Percentiles rank a stretch among this genome's conserved stretches.
Conservation (phyloP, 2,888 invertebrate genomes). For the Agapetus fuscipes region DNA sequence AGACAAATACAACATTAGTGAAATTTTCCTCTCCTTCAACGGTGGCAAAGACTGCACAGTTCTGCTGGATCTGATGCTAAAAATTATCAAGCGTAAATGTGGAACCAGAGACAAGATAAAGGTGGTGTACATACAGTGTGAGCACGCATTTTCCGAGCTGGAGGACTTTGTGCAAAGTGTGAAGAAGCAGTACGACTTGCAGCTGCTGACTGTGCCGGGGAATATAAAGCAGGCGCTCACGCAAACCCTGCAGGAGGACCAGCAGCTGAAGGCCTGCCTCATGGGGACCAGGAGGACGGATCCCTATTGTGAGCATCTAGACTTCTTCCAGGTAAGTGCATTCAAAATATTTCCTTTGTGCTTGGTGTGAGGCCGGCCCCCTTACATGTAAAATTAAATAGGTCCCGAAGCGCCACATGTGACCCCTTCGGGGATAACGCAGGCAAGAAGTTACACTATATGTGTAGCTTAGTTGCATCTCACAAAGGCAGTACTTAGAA, state of each 20-base stretch:
- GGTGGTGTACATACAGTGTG: constrained; percentile 72
- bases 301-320: constrained; percentile 62
- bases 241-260: constrained; percentile 47
- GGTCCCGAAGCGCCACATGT: no score
- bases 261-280: constrained; percentile 67
- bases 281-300: constrained; percentile 91
- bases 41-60: constrained; percentile 99
- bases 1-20: constrained; percentile 53
- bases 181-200: constrained; percentile 60
- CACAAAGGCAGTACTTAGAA: no score
- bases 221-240: constrained; percentile 64
- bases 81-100: constrained; percentile 29
- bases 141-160: constrained; percentile 76
- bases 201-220: constrained; percentile 56
- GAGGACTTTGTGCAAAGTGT: constrained; percentile 73
- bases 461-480: no score
- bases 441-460: no score
- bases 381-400: no score
- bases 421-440: no score
- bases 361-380: no score
- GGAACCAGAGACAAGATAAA: constrained; percentile 31
- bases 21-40: constrained; percentile 88
- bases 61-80: constrained; percentile 49
- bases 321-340: constrained; percentile 55
- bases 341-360: constrained; percentile 4